Conservation (phyloP, 1,140 invertebrate species). For the Halesus radiatus region DNA sequence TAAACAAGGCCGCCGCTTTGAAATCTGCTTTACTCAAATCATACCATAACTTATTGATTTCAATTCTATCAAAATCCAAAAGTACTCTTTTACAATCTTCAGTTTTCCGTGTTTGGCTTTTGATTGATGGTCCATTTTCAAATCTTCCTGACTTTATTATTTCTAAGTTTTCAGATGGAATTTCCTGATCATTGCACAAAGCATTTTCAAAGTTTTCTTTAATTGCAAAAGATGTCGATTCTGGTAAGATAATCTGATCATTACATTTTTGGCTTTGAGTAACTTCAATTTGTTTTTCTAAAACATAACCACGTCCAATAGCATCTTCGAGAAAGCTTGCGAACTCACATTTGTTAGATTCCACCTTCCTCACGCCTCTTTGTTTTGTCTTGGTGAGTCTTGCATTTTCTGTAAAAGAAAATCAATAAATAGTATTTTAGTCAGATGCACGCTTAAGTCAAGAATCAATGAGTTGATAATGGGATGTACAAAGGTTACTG, state of each 20-base stretch:
- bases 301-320: constrained; percentile 32
- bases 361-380: constrained; percentile 38
- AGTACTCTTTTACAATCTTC: not conserved
- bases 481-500: not conserved
- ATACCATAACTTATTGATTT: constrained; percentile 43
- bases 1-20: constrained; percentile 14
- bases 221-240: not conserved
- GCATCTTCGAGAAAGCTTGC: constrained; percentile 44
- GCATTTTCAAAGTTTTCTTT: not conserved
- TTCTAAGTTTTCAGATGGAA: too few species aligned
- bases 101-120: too few species aligned
- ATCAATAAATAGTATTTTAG: not conserved
- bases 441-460: not conserved
- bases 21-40: constrained; percentile 36
- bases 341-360: constrained; percentile 50
- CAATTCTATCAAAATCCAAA: constrained; percentile 36
- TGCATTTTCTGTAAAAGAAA: constrained; percentile 47
- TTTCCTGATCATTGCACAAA: too few species aligned
- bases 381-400: constrained; percentile 47
- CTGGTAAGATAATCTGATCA: too few species aligned
- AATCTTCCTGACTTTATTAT: too few species aligned
- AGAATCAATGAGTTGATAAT: not conserved
- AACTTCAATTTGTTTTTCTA: constrained; percentile 26
- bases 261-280: too few species aligned
- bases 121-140: too few species aligned